Percentiles rank a stretch among this genome's conserved stretches.
These are phyloP conservation scores for Scomber colias DNA, from an alignment of 2,113 vertebrate species.

Conservation along the genomic window DNA sequence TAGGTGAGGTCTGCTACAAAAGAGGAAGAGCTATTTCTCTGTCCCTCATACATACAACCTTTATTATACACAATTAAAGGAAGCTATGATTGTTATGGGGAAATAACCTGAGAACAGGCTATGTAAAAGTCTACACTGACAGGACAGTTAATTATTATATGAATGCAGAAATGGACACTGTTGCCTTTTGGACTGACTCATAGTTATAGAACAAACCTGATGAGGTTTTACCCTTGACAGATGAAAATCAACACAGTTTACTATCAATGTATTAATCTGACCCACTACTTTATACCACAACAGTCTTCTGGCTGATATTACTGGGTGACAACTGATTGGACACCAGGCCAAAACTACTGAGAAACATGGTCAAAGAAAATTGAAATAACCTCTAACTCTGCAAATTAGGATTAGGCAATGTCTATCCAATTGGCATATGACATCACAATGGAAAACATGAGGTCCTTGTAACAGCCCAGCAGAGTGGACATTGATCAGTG, in stretches of 20 bases:
- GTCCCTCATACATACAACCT: not conserved
- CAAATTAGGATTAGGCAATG: no score
- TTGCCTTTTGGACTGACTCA: not conserved
- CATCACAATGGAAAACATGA: no score
- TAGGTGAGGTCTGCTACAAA: not conserved
- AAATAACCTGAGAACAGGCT: constrained; percentile 40
- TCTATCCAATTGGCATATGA: no score
- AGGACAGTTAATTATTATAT: not conserved
- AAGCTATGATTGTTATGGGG: constrained; percentile 52
- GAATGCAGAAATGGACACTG: not conserved
- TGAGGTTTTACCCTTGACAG: no score
- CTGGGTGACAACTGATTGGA: not conserved
- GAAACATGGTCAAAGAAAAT: not conserved
- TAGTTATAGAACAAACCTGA: not conserved
- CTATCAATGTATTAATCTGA: not conserved
- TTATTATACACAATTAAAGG: constrained; percentile 29
- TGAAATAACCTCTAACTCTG: not conserved
- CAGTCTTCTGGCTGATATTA: constrained; percentile 18
- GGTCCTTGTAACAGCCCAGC: no score
- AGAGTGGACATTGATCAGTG: no score
- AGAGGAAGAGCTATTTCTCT: constrained; percentile 41
- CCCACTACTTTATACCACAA: not conserved
- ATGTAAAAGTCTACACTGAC: not conserved
- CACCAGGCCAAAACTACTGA: no score
- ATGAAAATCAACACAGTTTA: not conserved